Percentiles rank a stretch among this genome's conserved stretches.
Evolutionary conservation across 2,113 vertebrate species (phyloP).

Genomic region (Numida meleagris): DNA sequence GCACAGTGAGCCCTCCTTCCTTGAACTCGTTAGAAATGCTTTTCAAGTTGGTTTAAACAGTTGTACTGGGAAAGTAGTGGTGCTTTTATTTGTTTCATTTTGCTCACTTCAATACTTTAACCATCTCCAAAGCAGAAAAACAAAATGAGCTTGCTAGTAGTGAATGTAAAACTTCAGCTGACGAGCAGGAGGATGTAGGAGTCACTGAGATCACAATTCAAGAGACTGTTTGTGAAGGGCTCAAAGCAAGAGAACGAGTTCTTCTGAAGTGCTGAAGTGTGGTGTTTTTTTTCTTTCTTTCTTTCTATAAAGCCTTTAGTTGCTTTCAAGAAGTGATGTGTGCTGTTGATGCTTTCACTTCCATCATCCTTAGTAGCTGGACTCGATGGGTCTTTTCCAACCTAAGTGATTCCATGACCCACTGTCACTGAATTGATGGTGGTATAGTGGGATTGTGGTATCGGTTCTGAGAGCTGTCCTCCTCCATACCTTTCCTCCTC

Average conservation of each 20-base stretch:
- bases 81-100: not conserved
- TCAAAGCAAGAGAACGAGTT: not conserved
- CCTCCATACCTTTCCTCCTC: fast-evolving
- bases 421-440: not conserved
- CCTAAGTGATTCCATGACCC: not conserved
- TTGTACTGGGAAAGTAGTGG: not conserved
- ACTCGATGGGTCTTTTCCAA: not conserved
- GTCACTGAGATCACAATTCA: not conserved
- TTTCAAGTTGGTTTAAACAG: not conserved
- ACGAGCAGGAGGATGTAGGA: not conserved
- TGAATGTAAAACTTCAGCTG: not conserved
- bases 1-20: not conserved
- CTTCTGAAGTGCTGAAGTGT: not conserved
- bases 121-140: not conserved
- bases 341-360: not conserved
- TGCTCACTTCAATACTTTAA: not conserved
- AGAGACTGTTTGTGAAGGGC: not conserved
- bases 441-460: not conserved
- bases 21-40: not conserved
- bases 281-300: not conserved
- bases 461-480: not conserved
- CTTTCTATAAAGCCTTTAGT: not conserved
- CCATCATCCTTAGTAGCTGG: not conserved
- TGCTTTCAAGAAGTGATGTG: not conserved
- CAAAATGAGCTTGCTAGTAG: not conserved